A percentile compares a stretch with the other conserved stretches of the same genome.
Conservation (phyloP, 2,797 vertebrate genomes). For the Pagetopsis macropterus region DNA sequence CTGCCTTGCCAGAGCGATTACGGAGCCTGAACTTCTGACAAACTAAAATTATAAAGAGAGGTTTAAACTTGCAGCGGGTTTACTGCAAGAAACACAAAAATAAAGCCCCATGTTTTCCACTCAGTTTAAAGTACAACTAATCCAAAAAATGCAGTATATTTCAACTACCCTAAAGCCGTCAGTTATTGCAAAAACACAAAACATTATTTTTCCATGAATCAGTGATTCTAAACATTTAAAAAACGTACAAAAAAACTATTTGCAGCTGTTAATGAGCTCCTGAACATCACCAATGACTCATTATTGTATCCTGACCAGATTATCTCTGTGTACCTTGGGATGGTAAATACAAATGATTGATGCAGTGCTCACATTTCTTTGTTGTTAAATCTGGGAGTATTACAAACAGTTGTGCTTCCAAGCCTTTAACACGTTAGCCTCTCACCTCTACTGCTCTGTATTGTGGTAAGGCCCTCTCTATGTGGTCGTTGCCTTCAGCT, state of each 20-base stretch:
- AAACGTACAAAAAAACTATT: no score
- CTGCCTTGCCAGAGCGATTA: conserved; percentile 60
- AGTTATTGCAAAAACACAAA: no score
- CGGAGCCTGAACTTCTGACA: conserved; percentile 46
- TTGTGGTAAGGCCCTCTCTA: conserved; percentile 93
- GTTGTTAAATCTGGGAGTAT: not conserved
- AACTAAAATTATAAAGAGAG: conserved; percentile 61
- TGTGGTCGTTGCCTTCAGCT: conserved; percentile 96
- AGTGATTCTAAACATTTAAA: no score
- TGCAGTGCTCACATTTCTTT: not conserved
- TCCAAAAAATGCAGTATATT: conserved; percentile 24
- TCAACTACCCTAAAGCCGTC: no score
- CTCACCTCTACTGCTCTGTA: conserved; percentile 91
- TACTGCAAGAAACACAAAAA: conserved; percentile 26
- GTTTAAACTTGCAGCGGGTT: conserved; percentile 62
- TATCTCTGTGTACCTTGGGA: not conserved
- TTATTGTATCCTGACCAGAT: no score
- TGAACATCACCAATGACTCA: not conserved
- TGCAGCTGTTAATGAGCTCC: not conserved
- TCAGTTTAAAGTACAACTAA: conserved; percentile 55
- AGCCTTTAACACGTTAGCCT: not conserved
- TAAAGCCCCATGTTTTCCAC: conserved; percentile 63
- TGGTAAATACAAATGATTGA: not conserved
- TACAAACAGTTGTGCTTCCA: not conserved
- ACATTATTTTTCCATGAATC: no score